Conservation (phyloP, 2,797 vertebrate species). For the Eulemur coronatus region DNA sequence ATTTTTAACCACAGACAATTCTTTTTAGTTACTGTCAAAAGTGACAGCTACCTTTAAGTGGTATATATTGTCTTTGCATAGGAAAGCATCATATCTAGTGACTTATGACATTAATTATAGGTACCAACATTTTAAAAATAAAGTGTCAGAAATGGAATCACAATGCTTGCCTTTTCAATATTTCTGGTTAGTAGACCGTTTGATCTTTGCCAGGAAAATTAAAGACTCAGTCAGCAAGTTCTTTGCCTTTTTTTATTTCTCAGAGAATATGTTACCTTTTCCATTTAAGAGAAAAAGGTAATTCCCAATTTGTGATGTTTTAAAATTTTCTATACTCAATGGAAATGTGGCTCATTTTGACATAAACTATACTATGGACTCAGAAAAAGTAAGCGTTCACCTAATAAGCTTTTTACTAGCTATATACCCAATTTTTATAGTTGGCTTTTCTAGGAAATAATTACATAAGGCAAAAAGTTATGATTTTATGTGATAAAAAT, state of each 20-base stretch:
- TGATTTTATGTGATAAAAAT: neutral
- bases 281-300: neutral
- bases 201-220: conserved; percentile 38
- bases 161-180: conserved; percentile 2
- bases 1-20: conserved; percentile 23
- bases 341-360: neutral
- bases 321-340: neutral
- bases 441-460: neutral
- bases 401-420: neutral
- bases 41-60: neutral
- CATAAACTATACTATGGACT: neutral
- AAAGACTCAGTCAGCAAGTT: conserved; percentile 16
- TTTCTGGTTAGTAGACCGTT: neutral
- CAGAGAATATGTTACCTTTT: neutral
- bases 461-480: neutral
- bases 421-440: neutral
- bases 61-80: neutral
- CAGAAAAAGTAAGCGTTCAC: neutral
- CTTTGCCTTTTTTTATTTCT: neutral
- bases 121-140: conserved; percentile 26
- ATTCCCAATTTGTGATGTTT: neutral
- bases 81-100: neutral
- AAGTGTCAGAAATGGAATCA: neutral
- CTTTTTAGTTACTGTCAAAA: conserved; percentile 43
- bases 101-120: conserved; percentile 33